Evolutionary conservation across 1,140 invertebrate genomes (phyloP).

Genomic region (Drosophila quadrilineata): DNA sequence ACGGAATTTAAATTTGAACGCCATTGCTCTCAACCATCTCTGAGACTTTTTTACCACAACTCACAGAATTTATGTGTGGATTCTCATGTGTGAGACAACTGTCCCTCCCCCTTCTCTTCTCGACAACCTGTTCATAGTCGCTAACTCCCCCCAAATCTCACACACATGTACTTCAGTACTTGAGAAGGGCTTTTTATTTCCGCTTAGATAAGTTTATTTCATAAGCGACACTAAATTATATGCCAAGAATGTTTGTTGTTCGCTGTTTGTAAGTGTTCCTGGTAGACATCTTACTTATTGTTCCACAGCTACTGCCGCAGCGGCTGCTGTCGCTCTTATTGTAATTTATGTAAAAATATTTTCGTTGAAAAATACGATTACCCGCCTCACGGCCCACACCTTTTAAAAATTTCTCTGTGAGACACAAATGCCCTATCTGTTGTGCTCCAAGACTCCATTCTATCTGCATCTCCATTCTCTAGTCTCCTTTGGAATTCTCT

Average conservation of each 20-base stretch:
- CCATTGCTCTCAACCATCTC: conserved; percentile 46
- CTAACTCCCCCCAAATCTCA: conserved; percentile 37
- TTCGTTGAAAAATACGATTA: conserved; percentile 67
- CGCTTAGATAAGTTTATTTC: conserved; percentile 80
- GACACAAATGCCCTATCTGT: conserved; percentile 10
- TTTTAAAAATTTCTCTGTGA: not conserved
- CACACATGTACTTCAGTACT: conserved; percentile 15
- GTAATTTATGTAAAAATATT: conserved; percentile 79
- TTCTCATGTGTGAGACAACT: conserved; percentile 38
- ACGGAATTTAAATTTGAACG: conserved; percentile 75
- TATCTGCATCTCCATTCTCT: not conserved
- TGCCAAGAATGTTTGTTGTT: conserved; percentile 61
- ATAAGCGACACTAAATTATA: conserved; percentile 80
- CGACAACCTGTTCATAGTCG: conserved; percentile 63
- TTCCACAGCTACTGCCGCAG: conserved; percentile 40
- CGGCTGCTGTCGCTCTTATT: conserved; percentile 57
- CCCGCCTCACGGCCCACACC: conserved; percentile 15
- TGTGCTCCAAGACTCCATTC: not conserved
- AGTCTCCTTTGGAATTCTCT: too few species aligned
- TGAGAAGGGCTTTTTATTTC: conserved; percentile 60
- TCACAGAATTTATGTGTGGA: conserved; percentile 64
- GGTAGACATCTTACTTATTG: conserved; percentile 77
- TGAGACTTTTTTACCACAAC: conserved; percentile 53
- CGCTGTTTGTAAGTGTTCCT: conserved; percentile 38
- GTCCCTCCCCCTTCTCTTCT: too few species aligned